These are phyloP conservation scores for Ivindomyrus marchei DNA, from an alignment of 2,113 vertebrate species.

Conservation along the genomic window DNA sequence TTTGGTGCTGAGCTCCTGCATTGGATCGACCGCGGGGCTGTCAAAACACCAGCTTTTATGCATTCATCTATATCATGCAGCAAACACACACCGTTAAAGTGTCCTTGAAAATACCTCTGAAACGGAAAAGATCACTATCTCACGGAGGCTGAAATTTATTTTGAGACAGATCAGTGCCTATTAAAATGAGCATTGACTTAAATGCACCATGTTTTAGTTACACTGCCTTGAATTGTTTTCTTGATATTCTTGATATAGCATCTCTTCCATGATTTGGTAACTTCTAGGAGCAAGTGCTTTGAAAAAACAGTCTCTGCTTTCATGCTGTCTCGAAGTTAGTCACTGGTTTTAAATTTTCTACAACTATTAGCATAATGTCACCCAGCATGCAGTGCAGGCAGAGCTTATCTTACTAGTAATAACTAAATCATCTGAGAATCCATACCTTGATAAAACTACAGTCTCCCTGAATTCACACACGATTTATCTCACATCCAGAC, in stretches of 20 bases:
- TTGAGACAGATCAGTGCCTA: neutral
- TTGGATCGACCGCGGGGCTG: neutral
- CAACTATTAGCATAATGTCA: neutral
- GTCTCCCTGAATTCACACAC: neutral
- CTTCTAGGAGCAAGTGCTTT: neutral
- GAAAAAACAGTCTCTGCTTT: neutral
- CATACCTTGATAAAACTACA: neutral
- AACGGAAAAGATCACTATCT: neutral
- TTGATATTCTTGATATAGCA: neutral
- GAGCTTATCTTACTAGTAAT: neutral
- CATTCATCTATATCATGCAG: neutral
- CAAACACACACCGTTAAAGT: neutral
- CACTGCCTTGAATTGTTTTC: neutral
- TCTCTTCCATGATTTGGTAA: neutral
- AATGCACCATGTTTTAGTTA: neutral
- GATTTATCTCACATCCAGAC: too few species aligned
- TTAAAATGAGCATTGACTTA: neutral
- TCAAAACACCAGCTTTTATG: neutral
- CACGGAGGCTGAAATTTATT: neutral
- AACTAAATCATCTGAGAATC: neutral
- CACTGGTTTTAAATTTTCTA: neutral
- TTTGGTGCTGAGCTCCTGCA: neutral
- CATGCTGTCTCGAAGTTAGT: neutral
- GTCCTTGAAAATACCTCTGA: neutral
- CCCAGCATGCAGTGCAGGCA: neutral